A percentile compares a stretch with the other conserved stretches of the same genome.
These are phyloP conservation scores for Junco hyemalis DNA, from an alignment of 2,113 vertebrate species.

Conservation along the genomic window DNA sequence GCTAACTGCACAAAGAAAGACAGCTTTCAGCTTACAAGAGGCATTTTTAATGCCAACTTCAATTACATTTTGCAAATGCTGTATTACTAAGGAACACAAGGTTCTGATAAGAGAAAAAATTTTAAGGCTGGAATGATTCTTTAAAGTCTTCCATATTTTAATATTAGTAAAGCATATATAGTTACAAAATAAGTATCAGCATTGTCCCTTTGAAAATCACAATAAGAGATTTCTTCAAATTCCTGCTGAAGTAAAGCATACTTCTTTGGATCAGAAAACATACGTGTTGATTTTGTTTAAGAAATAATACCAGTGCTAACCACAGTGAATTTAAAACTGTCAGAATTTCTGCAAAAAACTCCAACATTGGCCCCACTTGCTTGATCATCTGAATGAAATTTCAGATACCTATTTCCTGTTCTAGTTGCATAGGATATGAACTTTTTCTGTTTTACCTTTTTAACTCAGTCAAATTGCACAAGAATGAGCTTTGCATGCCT, in stretches of 20 bases:
- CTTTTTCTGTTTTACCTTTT: conserved; percentile 10
- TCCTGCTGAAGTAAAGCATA: neutral
- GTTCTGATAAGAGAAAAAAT: neutral
- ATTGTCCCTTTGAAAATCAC: neutral
- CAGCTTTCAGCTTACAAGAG: neutral
- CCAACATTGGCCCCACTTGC: neutral
- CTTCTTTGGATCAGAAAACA: neutral
- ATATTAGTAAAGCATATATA: neutral
- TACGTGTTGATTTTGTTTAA: neutral
- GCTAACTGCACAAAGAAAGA: neutral
- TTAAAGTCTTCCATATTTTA: neutral
- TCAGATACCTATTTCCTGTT: neutral
- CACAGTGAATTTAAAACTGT: neutral
- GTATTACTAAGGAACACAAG: neutral
- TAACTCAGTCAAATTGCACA: conserved; percentile 46
- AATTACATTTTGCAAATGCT: neutral
- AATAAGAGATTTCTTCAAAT: neutral
- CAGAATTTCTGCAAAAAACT: neutral
- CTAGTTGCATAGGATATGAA: neutral
- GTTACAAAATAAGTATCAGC: neutral
- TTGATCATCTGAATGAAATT: neutral
- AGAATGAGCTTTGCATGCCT: conserved; percentile 53
- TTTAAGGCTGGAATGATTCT: neutral
- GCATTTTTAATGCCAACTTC: neutral
- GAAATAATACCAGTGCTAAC: neutral